Evolutionary conservation across 2,888 invertebrate genomes (phyloP).

Genomic region (Agrotis ipsilon): DNA sequence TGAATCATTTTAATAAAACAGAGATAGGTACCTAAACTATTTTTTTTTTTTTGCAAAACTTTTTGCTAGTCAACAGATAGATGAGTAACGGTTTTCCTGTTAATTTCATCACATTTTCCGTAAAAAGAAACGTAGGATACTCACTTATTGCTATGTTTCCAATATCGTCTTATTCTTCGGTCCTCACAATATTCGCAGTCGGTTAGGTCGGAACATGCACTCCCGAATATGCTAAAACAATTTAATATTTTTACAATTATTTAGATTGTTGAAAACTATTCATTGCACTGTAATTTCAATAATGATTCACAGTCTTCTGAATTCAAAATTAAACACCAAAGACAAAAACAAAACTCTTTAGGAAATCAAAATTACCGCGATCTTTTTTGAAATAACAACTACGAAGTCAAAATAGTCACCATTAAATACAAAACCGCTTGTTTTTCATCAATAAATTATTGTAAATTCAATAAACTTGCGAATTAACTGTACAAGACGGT

Average conservation of each 20-base stretch:
- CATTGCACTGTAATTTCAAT: background rate
- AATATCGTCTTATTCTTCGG: conserved; percentile 60
- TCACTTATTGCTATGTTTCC: conserved; percentile 67
- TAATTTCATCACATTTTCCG: no score
- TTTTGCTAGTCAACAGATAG: no score
- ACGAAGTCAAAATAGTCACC: background rate
- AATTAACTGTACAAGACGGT: conserved; percentile 33
- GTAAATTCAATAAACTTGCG: conserved; percentile 4
- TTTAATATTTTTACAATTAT: conserved; percentile 4
- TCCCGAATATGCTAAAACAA: conserved; percentile 81
- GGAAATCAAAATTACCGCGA: background rate
- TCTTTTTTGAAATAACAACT: background rate
- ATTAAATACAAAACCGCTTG: background rate
- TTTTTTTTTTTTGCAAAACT: no score
- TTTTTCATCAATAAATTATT: background rate
- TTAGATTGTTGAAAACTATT: background rate
- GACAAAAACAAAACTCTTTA: background rate
- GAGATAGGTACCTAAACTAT: no score
- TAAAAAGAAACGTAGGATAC: conserved; percentile 27
- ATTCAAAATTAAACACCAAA: background rate
- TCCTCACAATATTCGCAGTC: conserved; percentile 86
- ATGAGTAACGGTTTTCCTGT: no score
- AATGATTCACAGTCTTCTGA: background rate
- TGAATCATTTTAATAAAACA: no score
- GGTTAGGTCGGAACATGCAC: conserved; percentile 84